Evolutionary conservation across 2,797 vertebrate species (phyloP).

Genomic region (Sparidentex hasta): DNA sequence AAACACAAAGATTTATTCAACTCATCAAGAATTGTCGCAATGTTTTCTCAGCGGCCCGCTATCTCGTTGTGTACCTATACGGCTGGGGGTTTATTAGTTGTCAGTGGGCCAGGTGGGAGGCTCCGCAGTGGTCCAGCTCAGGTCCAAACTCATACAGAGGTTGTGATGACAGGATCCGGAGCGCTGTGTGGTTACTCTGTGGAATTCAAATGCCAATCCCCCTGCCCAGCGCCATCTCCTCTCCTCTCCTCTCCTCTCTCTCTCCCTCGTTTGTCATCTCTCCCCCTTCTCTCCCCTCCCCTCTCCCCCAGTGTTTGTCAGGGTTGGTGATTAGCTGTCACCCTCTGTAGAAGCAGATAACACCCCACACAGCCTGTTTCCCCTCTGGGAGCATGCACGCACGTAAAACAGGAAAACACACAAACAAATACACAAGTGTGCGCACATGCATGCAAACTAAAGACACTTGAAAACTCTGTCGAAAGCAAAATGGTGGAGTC

Average conservation of each 20-base stretch:
- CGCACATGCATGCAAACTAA: conserved; percentile 70
- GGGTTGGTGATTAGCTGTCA: conserved; percentile 88
- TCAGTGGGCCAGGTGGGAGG: conserved; percentile 69
- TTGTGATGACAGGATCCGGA: conserved; percentile 78
- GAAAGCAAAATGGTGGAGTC: conserved; percentile 53
- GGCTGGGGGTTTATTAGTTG: conserved; percentile 76
- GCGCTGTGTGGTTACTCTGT: conserved; percentile 75
- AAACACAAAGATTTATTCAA: conserved; percentile 79
- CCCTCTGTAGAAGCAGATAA: conserved; percentile 85
- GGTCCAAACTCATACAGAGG: conserved; percentile 76
- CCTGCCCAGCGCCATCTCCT: conserved; percentile 69
- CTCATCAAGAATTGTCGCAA: conserved; percentile 69
- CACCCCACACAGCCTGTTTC: conserved; percentile 84
- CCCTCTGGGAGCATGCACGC: conserved; percentile 80
- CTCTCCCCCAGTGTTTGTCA: conserved; percentile 84
- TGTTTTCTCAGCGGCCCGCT: conserved; percentile 66
- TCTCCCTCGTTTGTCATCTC: conserved; percentile 62
- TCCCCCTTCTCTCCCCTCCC: conserved; percentile 60
- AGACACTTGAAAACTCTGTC: conserved; percentile 64
- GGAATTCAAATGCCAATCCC: conserved; percentile 84
- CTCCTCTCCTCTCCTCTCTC: conserved; percentile 17
- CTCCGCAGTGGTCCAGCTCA: conserved; percentile 65
- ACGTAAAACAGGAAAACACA: conserved; percentile 75
- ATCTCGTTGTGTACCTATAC: conserved; percentile 65
- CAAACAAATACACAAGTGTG: conserved; percentile 76